Evolutionary conservation across 1,140 invertebrate genomes (phyloP).

Genomic region (Drosophila setifemur): DNA sequence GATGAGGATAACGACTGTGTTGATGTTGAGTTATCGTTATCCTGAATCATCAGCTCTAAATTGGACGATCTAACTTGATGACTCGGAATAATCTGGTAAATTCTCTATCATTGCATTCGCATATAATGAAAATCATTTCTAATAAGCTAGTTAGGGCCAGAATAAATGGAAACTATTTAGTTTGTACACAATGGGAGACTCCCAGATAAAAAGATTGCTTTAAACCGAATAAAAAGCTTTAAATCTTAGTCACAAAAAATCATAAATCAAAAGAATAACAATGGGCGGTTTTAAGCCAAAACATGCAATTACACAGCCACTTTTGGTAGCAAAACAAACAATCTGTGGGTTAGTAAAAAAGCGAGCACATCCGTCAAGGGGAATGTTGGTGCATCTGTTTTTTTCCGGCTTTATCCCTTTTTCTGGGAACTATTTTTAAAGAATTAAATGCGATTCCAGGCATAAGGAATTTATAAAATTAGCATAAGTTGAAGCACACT

Average conservation of each 20-base stretch:
- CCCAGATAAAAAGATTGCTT: too few species aligned
- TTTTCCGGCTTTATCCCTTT: background rate
- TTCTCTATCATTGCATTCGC: too few species aligned
- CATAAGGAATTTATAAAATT: slow-evolving; percentile 57
- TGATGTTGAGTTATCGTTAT: slow-evolving; percentile 3
- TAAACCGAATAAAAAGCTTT: too few species aligned
- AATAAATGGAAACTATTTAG: too few species aligned
- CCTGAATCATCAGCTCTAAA: background rate
- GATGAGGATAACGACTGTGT: slow-evolving; percentile 1
- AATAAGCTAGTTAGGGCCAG: too few species aligned
- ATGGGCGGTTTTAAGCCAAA: too few species aligned
- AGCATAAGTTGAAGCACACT: slow-evolving; percentile 45
- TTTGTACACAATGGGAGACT: too few species aligned
- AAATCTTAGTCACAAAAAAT: too few species aligned
- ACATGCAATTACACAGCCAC: background rate
- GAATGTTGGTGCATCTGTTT: background rate
- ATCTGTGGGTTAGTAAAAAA: slow-evolving; percentile 24
- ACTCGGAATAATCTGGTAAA: background rate
- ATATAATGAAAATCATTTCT: too few species aligned
- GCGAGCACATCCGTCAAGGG: slow-evolving; percentile 10
- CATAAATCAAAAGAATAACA: too few species aligned
- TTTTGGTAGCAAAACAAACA: background rate
- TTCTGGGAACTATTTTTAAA: slow-evolving; percentile 16
- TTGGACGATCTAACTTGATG: slow-evolving; percentile 19
- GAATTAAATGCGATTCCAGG: slow-evolving; percentile 15